These are phyloP conservation scores for Aphodius granarius DNA, from an alignment of 2,888 invertebrate genomes.

Conservation along the genomic window DNA sequence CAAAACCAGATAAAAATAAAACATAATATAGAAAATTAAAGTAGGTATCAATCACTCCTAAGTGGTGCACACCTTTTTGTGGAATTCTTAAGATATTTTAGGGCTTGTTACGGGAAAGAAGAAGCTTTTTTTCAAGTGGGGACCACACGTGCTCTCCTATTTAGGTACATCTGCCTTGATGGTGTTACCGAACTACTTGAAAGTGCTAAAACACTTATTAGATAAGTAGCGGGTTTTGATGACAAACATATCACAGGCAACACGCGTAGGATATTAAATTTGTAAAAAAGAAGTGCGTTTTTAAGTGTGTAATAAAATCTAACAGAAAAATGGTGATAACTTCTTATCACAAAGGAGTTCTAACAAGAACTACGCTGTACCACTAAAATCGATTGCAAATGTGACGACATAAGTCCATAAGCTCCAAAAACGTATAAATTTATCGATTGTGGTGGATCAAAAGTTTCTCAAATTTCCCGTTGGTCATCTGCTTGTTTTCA, in stretches of 20 bases:
- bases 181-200: not conserved
- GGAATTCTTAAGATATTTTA: not conserved
- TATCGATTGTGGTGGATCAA: not conserved
- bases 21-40: not conserved
- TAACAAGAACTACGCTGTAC: too few relatives aligned
- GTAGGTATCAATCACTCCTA: not conserved
- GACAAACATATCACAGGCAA: not conserved
- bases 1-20: not conserved
- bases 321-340: not conserved
- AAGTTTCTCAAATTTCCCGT: not conserved
- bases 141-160: constrained; percentile 11
- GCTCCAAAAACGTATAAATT: too few relatives aligned
- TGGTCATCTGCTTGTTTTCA: not conserved
- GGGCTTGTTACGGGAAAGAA: not conserved
- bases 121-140: constrained; percentile 7
- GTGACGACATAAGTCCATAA: too few relatives aligned
- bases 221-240: not conserved
- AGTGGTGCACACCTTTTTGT: not conserved
- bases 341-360: too few relatives aligned
- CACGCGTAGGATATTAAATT: not conserved
- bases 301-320: not conserved
- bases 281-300: not conserved
- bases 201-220: constrained; percentile 2
- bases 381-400: too few relatives aligned
- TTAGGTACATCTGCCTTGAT: not conserved